Base-by-base conservation (phyloP, 2,113 vertebrate species). In the Athene noctua region DNA sequence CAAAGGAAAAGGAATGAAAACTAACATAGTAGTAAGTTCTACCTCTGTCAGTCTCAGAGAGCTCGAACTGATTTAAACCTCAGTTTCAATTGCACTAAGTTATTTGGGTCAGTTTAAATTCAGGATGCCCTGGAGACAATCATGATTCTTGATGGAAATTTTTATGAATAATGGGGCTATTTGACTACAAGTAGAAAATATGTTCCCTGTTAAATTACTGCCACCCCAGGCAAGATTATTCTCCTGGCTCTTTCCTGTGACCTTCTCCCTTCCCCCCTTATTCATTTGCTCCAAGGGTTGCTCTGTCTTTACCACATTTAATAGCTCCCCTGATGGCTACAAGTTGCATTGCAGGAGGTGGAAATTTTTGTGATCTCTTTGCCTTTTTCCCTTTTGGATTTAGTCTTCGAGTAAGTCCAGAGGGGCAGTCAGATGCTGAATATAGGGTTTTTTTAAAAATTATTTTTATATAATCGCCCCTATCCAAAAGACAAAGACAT, bases 41-140 rank as follows among this genome's bases (percentile, higher is more conserved):
- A 81, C 78, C 66, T 89, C 27, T 2, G 5, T 2, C 94, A 66
- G 29, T 72, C 65, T 77, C 51, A 86, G 6, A 36, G 65, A 65
- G 51, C 73, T 49, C 87, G 83, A 73, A 49, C 65, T 94, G 62
- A 46, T 94, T 97, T 92, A 95, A 92, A 92, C 47, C 36, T 88
- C 54, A 65, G 57, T 92, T 93, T 91, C 88, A 57, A 58, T 57
- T 81, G 66, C 17, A 26, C 42, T 57, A 67, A 80, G 67, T 90
- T 96, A 94, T 95, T 92, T 96, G 80, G 92, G 92, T 96, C 96
- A 93, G 91, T 96, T 95, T 95, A 94, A 96, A 93, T 93, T 96
- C 90, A 92, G 86, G 88, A 93, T 94, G 77, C 94, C 92, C 95
- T 91, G 88, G 68, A 90, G 94, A 94, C 88, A 96, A 38, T 92